Conservation (phyloP, 2,888 invertebrate species). For the Acrobasis repandana region DNA sequence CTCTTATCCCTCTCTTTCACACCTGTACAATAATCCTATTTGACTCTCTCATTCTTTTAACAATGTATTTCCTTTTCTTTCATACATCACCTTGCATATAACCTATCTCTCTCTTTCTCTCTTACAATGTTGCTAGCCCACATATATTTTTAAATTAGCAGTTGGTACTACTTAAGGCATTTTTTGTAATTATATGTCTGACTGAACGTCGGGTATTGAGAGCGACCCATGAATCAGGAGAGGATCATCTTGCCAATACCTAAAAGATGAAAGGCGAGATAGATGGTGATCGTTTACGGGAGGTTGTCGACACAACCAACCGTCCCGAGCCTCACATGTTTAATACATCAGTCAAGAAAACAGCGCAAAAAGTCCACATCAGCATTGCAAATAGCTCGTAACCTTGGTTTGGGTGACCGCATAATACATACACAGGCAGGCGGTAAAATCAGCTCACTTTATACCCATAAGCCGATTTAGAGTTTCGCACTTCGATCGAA, state of each 20-base stretch:
- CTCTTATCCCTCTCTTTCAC: too few species aligned
- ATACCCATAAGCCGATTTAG: conserved; percentile 14
- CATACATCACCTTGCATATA: too few species aligned
- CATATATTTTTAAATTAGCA: too few species aligned
- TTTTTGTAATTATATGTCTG: background rate
- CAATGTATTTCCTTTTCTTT: too few species aligned
- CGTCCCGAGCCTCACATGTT: conserved; percentile 60
- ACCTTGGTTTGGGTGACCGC: conserved; percentile 72
- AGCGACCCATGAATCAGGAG: background rate
- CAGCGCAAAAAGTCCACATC: conserved; percentile 70
- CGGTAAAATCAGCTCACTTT: conserved; percentile 34
- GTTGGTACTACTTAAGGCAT: too few species aligned
- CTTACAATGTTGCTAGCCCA: too few species aligned
- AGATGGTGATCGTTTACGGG: conserved; percentile 35
- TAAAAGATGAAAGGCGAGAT: conserved; percentile 20
- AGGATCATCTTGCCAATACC: background rate
- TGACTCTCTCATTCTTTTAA: too few species aligned
- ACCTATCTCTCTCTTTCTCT: too few species aligned
- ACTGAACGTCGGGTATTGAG: too few species aligned
- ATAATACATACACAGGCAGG: conserved; percentile 44
- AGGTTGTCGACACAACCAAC: conserved; percentile 68
- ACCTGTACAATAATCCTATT: too few species aligned
- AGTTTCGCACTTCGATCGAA: conserved; percentile 2
- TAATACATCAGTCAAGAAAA: conserved; percentile 60
- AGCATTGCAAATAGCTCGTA: conserved; percentile 70